Base-by-base conservation (phyloP, 2,113 vertebrate species). In the Abramis brama region DNA sequence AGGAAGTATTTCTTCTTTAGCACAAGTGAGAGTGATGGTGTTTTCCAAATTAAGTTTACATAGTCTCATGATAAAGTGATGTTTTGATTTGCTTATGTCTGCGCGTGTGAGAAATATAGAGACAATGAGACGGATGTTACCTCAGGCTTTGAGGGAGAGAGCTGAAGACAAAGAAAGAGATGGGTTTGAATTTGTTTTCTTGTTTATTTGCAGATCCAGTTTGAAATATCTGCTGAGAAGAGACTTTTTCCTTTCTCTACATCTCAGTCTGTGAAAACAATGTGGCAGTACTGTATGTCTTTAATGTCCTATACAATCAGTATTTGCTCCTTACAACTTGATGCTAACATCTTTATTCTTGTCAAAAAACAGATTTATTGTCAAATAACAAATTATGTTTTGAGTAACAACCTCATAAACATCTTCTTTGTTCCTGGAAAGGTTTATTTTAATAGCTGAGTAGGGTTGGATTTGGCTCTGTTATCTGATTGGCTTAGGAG, bases 131-230 rank as follows among this genome's bases (percentile, higher is more conserved):
- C 17, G 15, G 62, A 23, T 7, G 59, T 12, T 23, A 68, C 62
- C 25, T 68, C n/a, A 10, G 15, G 17, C 45, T 82, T n/a, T 80
- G 25, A 62, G 23, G 23, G 55, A 57, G 55, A 21, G 55, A 57
- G 19, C 19, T 23, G 55, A 57, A 79, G 62, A 66, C 7, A 70
- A 52, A 50, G 62, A 45, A 68, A 70, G 59, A 66, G 39, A 45
- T n/a, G 12, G 39, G 60, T 36, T 57, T 33, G 62, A 84, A 47
- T 19, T 77, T 33, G 66, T 83, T 71, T 77, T 50, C 57, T 25
- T 23, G 68, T 86, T 84, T 89, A 80, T 88, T 86, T 89, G 62
- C 57, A 30, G 30, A 60, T 57, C 89, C 83, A 89, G 50, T 75
- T 17, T n/a, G 77, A 57, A 52, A 21, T 75, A 19, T 84, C 57